phyloP scores from a whole-genome alignment of 2,888 invertebrate genomes.

The Sceliomorpha sp. region DNA sequence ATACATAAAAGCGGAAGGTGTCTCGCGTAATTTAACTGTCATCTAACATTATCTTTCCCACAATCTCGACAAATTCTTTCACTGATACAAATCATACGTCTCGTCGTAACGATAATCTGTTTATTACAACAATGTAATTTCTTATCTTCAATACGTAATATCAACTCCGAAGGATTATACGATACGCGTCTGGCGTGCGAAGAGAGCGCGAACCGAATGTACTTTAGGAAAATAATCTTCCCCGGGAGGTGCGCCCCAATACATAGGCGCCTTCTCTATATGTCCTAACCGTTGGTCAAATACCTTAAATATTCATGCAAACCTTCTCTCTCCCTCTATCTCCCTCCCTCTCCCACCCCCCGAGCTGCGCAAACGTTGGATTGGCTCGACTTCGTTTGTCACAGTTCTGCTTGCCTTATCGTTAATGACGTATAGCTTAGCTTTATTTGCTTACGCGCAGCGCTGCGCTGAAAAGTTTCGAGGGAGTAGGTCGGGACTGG shows the following conservation, averaged over 20 bases:
- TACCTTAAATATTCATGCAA: constrained; percentile 37
- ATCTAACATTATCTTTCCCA: too few species aligned
- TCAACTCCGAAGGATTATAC: too few species aligned
- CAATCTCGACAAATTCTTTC: too few species aligned
- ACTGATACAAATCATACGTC: too few species aligned
- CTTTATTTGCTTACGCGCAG: constrained; percentile 32
- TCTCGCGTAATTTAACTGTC: too few species aligned
- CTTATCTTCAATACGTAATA: too few species aligned
- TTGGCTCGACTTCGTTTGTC: constrained; percentile 34
- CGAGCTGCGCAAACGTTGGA: constrained; percentile 28
- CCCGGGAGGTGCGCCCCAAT: constrained; percentile 2
- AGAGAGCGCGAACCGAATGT: background rate
- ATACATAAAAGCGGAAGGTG: too few species aligned
- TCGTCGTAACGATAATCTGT: too few species aligned
- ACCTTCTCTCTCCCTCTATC: constrained; percentile 9
- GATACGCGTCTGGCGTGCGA: too few species aligned
- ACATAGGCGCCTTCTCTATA: constrained; percentile 15
- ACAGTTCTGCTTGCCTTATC: constrained; percentile 44
- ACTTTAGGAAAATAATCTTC: constrained; percentile 18
- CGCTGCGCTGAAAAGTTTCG: constrained; percentile 5
- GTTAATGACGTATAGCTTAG: constrained; percentile 40
- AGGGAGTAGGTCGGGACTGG: too few species aligned
- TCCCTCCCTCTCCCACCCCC: too few species aligned
- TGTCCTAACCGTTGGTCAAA: constrained; percentile 9
- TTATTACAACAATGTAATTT: too few species aligned